Conservation (phyloP, 2,888 invertebrate species). For the Laothoe populi region DNA sequence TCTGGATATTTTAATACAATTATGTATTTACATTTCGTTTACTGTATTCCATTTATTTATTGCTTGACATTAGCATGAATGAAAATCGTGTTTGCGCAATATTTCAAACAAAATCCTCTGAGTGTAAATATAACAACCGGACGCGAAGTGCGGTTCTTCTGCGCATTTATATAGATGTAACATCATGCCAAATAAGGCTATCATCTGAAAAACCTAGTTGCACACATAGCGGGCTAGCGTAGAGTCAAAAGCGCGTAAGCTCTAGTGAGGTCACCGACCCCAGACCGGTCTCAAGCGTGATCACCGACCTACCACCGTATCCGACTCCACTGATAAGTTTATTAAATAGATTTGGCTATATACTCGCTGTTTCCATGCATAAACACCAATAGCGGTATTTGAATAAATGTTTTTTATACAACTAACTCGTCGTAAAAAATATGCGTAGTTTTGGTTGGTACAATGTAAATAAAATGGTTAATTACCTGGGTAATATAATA, state of each 20-base stretch:
- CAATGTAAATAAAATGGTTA: no score
- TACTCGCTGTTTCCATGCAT: background rate
- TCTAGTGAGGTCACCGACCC: conserved; percentile 68
- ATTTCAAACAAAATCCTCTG: background rate
- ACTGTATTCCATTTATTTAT: no score
- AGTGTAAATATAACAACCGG: background rate
- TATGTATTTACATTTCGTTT: no score
- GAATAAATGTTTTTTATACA: background rate
- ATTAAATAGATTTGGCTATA: conserved; percentile 54
- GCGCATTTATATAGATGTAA: conserved; percentile 4
- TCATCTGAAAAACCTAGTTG: conserved; percentile 64
- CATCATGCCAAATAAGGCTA: conserved; percentile 56
- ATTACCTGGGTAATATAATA: no score
- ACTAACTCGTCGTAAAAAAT: background rate
- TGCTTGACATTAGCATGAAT: no score
- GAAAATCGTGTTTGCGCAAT: background rate
- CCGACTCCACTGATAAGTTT: conserved; percentile 56
- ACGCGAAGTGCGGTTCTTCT: background rate
- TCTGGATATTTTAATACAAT: no score
- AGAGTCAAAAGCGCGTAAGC: conserved; percentile 48
- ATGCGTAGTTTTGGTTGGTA: no score
- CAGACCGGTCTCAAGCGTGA: conserved; percentile 72
- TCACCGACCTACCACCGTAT: conserved; percentile 54
- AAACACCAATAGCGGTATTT: background rate
- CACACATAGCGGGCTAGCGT: conserved; percentile 61